Evolutionary conservation across 1,140 invertebrate species (phyloP).

Genomic region (Zaprionus ornatus): DNA sequence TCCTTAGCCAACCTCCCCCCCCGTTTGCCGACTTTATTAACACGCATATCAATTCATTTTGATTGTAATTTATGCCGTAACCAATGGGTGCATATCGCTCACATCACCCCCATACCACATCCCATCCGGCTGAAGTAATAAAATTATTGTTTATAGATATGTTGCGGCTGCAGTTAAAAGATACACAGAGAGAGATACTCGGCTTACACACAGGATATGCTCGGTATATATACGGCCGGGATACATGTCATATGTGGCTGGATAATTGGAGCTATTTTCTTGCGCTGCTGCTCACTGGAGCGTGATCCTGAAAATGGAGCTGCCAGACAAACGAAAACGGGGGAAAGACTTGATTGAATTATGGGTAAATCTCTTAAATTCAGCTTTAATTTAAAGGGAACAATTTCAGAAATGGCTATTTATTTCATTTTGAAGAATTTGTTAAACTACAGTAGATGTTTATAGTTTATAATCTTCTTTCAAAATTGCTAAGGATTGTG

Average conservation of each 20-base stretch:
- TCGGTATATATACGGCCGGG: slow-evolving; percentile 24
- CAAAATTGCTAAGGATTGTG: too few relatives aligned
- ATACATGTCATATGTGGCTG: slow-evolving; percentile 53
- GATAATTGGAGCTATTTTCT: slow-evolving; percentile 56
- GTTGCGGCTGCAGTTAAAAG: slow-evolving; percentile 75
- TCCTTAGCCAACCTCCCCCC: background rate
- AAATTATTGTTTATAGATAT: slow-evolving; percentile 80
- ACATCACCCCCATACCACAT: slow-evolving; percentile 61
- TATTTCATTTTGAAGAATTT: too few relatives aligned
- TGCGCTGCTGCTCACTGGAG: slow-evolving; percentile 43
- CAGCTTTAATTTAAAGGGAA: background rate
- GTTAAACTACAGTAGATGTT: too few relatives aligned
- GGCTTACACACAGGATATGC: slow-evolving; percentile 1
- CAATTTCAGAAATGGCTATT: too few relatives aligned
- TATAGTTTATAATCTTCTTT: too few relatives aligned
- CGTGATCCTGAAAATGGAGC: slow-evolving; percentile 46
- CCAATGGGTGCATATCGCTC: slow-evolving; percentile 80
- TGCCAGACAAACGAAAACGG: background rate
- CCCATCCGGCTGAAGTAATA: slow-evolving; percentile 48
- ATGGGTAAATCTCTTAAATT: background rate
- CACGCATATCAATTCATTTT: slow-evolving; percentile 82
- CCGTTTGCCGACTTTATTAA: slow-evolving; percentile 67
- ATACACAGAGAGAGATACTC: slow-evolving; percentile 35
- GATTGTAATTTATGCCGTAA: slow-evolving; percentile 80
- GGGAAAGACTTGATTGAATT: background rate